phyloP scores from a whole-genome alignment of 2,113 vertebrate genomes.

The Panthera leo region DNA sequence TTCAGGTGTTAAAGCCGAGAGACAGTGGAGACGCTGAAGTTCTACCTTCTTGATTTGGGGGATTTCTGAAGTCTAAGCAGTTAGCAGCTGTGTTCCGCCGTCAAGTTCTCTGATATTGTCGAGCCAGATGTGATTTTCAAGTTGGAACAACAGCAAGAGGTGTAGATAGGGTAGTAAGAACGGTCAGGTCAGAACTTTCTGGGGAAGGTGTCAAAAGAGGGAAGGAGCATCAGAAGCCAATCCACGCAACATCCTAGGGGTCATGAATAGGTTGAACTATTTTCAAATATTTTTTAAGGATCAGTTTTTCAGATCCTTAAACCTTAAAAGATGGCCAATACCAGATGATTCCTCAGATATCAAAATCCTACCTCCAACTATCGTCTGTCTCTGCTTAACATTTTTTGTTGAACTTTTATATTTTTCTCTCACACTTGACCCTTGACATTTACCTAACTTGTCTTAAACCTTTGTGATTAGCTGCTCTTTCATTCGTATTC shows the following conservation, averaged over 20 bases:
- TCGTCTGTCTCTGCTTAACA: not conserved
- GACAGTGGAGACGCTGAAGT: not conserved
- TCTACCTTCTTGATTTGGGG: not conserved
- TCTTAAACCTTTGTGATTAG: not conserved
- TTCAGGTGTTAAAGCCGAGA: not conserved
- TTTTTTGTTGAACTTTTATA: not conserved
- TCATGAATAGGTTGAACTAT: not conserved
- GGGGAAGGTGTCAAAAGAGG: not conserved
- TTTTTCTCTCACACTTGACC: not conserved
- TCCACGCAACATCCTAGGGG: not conserved
- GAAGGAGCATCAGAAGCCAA: not conserved
- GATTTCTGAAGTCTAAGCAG: not conserved
- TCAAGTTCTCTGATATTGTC: not conserved
- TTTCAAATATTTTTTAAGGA: constrained; percentile 22
- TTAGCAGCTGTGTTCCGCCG: not conserved
- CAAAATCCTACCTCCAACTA: not conserved
- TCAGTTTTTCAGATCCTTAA: not conserved
- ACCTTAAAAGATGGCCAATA: not conserved
- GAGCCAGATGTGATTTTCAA: not conserved
- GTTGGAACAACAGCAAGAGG: not conserved
- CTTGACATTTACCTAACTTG: not conserved
- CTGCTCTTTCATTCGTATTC: not conserved
- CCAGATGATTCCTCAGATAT: not conserved
- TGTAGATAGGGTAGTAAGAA: not conserved
- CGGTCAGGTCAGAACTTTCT: not conserved